Evolutionary conservation across 2,113 vertebrate genomes (phyloP), one percentile per base, ranked within the genome.

Genomic region (Arizona elegans): DNA sequence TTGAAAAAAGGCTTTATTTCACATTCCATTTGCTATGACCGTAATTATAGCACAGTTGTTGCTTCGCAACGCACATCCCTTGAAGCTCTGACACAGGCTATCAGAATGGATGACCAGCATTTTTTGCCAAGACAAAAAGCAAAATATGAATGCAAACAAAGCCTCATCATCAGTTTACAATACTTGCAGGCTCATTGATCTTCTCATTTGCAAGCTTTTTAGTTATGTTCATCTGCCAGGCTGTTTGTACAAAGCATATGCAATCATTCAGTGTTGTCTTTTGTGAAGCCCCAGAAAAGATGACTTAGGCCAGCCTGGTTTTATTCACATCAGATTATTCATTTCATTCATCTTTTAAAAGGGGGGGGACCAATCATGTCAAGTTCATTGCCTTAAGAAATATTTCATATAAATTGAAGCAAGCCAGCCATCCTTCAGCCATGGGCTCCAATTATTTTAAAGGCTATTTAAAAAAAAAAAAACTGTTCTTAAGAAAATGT

Each of bases 51-150:
- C 56, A 87, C 56, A 47, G 56, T 70, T 88, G 86, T 93, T 93
- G 89, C 87, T 93, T 93, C 86, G 47, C 56, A 17, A 89, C 55
- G 55, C 93, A 65, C 91, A 91, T 90, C 70, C 87, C 88, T 93
- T 93, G 56, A 93, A 94, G 56, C 91, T 50, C 75, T 86, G 87
- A 90, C 47, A 62, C 21, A 93, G 56, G 47, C 89, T 43, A 87
- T 93, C 92, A 93, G 52, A 90, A 93, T 65, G 56, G 56, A 93
- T 90, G 81, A 87, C 92, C 89, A 54, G 92, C 47, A 89, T 65
- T 87, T 86, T 86, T 87, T 90, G 89, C 89, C 23, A 38, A 90
- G 70, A 33, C 75, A 54, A 53, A 93, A 59, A 86, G 7, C 8
- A 88, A 53, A n/a, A 88, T 38, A 19, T 26, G 86, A 38, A 56